Conservation (phyloP, 2,113 vertebrate species). For the Oreocharis arfaki region DNA sequence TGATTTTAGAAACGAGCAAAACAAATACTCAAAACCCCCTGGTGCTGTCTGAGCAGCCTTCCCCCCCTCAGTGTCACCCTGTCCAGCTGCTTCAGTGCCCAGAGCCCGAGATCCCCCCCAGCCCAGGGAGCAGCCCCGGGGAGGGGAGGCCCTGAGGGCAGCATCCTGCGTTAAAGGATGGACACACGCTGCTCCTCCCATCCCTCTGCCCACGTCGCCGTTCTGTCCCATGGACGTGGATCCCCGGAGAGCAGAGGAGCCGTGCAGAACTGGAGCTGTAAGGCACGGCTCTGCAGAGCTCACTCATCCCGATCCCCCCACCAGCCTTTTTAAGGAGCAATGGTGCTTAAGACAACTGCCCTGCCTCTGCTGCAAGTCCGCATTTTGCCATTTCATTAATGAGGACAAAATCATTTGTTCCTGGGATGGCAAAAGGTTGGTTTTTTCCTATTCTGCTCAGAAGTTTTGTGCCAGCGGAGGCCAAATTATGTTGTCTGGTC, state of each 20-base stretch:
- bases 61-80: not conserved
- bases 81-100: not conserved
- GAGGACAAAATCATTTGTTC: not conserved
- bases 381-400: not conserved
- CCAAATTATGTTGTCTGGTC: not conserved
- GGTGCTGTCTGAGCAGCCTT: not conserved
- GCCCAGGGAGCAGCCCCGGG: not conserved
- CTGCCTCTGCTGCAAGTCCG: not conserved
- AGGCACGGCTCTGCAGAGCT: not conserved
- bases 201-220: not conserved
- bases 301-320: not conserved
- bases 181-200: not conserved
- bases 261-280: not conserved
- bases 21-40: not conserved
- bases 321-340: rapidly evolving
- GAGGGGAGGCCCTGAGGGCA: not conserved
- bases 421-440: not conserved
- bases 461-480: not conserved
- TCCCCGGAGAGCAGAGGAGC: rapidly evolving
- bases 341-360: not conserved
- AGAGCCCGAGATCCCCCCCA: not conserved
- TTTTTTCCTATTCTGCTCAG: not conserved
- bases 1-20: not conserved
- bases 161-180: not conserved
- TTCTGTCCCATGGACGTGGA: not conserved